A percentile compares a stretch with the other conserved stretches of the same genome.
Evolutionary conservation across 2,888 invertebrate species (phyloP).

Genomic region (Pollenia amentaria): DNA sequence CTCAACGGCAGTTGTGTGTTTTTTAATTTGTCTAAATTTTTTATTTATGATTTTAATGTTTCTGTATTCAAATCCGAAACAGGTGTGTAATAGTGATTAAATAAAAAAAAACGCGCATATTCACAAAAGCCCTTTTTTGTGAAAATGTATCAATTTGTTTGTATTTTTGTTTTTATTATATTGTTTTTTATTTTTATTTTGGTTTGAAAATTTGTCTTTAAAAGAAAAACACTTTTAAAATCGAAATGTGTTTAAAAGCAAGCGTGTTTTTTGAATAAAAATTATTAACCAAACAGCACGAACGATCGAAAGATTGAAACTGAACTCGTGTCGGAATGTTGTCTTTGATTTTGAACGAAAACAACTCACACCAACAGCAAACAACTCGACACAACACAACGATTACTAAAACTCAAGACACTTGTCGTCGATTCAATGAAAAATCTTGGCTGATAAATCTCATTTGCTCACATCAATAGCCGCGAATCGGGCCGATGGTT

Average conservation of each 20-base stretch:
- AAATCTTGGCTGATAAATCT: conserved; percentile 62
- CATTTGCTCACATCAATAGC: conserved; percentile 48
- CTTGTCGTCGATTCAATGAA: conserved; percentile 35
- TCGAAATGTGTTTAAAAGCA: neutral
- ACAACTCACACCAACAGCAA: conserved; percentile 32
- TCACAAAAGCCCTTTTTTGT: neutral
- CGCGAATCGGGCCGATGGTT: neutral
- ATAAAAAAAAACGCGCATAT: neutral
- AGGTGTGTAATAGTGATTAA: neutral
- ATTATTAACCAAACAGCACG: conserved; percentile 73
- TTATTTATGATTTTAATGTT: conserved; percentile 12
- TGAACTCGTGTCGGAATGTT: conserved; percentile 74
- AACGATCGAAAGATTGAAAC: conserved; percentile 78
- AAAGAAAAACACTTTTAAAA: conserved; percentile 16
- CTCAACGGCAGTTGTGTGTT: neutral
- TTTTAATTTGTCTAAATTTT: neutral
- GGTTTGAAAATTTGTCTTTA: neutral
- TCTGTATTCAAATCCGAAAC: conserved; percentile 1
- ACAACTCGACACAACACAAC: conserved; percentile 38
- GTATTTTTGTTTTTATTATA: neutral
- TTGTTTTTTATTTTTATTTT: conserved; percentile 8
- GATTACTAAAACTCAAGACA: conserved; percentile 40
- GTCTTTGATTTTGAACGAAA: conserved; percentile 75
- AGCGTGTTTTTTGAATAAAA: conserved; percentile 59
- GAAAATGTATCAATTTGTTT: neutral